phyloP scores from a whole-genome alignment of 1,140 invertebrate genomes.

The Rhynchophorus ferrugineus region DNA sequence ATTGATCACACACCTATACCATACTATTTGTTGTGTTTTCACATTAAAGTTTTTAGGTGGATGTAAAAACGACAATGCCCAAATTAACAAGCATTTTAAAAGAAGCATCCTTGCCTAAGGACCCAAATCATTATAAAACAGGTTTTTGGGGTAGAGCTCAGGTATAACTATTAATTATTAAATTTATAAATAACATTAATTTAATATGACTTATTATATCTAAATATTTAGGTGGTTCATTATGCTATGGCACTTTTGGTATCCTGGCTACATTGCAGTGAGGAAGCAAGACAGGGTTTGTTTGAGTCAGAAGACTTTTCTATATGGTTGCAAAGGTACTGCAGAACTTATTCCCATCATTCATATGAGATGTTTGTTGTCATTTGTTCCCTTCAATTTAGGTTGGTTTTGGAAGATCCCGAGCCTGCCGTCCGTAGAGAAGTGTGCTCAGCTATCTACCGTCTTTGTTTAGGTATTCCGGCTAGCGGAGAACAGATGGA shows the following conservation, averaged over 20 bases:
- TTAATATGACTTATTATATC: too few relatives aligned
- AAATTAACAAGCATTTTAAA: slow-evolving; percentile 79
- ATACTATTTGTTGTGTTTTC: too few relatives aligned
- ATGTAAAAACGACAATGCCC: slow-evolving; percentile 70
- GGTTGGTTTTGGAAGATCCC: slow-evolving; percentile 64
- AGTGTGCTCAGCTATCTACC: slow-evolving; percentile 81
- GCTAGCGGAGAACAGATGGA: slow-evolving; percentile 50
- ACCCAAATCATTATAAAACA: slow-evolving; percentile 77
- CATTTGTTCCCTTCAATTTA: too few relatives aligned
- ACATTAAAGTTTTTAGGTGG: slow-evolving; percentile 29
- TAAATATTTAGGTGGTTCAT: slow-evolving; percentile 59
- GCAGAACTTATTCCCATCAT: background rate
- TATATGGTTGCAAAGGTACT: slow-evolving; percentile 60
- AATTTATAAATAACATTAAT: too few relatives aligned
- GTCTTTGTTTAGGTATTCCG: slow-evolving; percentile 69
- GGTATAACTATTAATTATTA: slow-evolving; percentile 5
- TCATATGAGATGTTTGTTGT: background rate
- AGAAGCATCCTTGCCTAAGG: slow-evolving; percentile 69
- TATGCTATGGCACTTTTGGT: slow-evolving; percentile 75
- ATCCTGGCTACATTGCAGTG: slow-evolving; percentile 74
- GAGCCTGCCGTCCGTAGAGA: slow-evolving; percentile 80
- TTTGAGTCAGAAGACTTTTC: slow-evolving; percentile 60
- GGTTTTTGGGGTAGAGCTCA: slow-evolving; percentile 75
- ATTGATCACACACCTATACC: too few relatives aligned
- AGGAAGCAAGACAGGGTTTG: slow-evolving; percentile 54